Evolutionary conservation across 2,113 vertebrate species (phyloP).

Genomic region (Tiliqua scincoides): DNA sequence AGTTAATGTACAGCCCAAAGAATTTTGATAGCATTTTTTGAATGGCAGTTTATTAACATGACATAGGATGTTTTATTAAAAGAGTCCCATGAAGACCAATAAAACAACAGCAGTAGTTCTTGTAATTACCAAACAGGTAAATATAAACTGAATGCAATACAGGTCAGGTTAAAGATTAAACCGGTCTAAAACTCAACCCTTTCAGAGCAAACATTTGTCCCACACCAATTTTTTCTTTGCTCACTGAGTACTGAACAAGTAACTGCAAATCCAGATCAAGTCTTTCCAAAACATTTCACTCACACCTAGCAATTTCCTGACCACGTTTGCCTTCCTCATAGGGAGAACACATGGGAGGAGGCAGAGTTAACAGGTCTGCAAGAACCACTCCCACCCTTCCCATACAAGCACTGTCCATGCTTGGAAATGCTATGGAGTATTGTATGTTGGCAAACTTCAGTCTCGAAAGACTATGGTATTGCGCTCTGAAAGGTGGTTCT

Average conservation of each 20-base stretch:
- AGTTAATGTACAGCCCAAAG: constrained; percentile 75
- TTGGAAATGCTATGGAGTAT: too few species aligned
- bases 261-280: constrained; percentile 8
- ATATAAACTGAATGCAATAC: constrained; percentile 65
- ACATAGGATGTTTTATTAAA: constrained; percentile 66
- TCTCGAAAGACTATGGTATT: too few species aligned
- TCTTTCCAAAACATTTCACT: constrained; percentile 18
- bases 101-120: constrained; percentile 66
- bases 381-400: too few species aligned
- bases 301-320: background rate
- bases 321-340: background rate
- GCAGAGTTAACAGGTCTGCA: too few species aligned
- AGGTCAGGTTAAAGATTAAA: constrained; percentile 80
- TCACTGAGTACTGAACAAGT: constrained; percentile 52
- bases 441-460: too few species aligned
- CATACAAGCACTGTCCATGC: too few species aligned
- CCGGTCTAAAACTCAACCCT: constrained; percentile 59
- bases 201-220: constrained; percentile 66
- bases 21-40: constrained; percentile 81
- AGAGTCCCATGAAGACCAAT: constrained; percentile 63
- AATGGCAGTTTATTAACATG: constrained; percentile 76
- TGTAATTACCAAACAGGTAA: constrained; percentile 74
- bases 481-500: too few species aligned
- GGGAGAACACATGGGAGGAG: too few species aligned
- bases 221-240: constrained; percentile 64